Base-by-base conservation (phyloP, 2,113 vertebrate species). In the Corydoras sp. region DNA sequence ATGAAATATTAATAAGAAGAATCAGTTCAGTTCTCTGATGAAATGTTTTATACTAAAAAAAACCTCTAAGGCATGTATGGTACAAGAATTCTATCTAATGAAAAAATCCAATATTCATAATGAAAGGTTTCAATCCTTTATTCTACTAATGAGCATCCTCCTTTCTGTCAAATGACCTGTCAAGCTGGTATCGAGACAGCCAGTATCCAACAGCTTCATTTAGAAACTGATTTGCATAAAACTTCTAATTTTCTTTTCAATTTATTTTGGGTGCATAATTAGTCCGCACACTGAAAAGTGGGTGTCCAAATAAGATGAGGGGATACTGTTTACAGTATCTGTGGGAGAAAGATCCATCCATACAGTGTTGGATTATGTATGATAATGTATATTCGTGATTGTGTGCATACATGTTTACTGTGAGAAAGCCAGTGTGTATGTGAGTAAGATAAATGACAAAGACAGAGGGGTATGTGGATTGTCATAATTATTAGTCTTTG, bases 191-290 rank as follows among this genome's bases (percentile, higher is more conserved):
- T 61, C 30, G 59, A 68, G 61, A 58, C n/a, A 71, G 30, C 60
- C 2, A 48, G 64, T 72, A 66, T 71, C 69, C 2, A n/a, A 71
- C 67, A 18, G 48, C 80, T 72, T 65, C 79, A 81, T 85, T 85
- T 83, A 86, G 82, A 74, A 79, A 65, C 82, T 81, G 74, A 77
- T 88, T 81, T 83, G 83, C 84, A 87, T 85, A 62, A 80, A 81
- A 80, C 81, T 73, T 78, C 72, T 10, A 74, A 83, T 81, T 84
- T 70, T 83, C 69, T 58, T 68, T 73, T 62, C 58, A 73, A 75
- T 81, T 83, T 71, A 80, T 80, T 83, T 81, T 73, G 62, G 56
- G 70, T 64, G 72, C 75, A 74, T 78, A 79, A 81, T 79, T 74
- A 77, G 71, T 59, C 69, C 60, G 72, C 59, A 10, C 8, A 66